Conservation (phyloP, 2,797 vertebrate genomes). For the Enoplosus armatus region DNA sequence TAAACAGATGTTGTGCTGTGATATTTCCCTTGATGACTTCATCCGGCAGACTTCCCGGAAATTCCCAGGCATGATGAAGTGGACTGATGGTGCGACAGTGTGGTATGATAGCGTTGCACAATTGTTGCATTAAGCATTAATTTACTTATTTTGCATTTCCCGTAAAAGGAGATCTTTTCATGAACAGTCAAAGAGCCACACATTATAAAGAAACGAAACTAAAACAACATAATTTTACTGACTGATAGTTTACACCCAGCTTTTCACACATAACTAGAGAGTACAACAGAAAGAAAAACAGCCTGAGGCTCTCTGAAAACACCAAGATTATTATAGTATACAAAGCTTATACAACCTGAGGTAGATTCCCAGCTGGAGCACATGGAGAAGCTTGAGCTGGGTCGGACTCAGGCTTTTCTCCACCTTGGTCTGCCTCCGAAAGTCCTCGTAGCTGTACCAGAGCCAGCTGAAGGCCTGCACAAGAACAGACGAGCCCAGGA, state of each 20-base stretch:
- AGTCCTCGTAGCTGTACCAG: slow-evolving; percentile 71
- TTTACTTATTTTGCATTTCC: neutral
- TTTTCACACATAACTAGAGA: neutral
- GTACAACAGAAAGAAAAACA: neutral
- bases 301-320: rapidly evolving
- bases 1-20: neutral
- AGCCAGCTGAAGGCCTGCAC: slow-evolving; percentile 81
- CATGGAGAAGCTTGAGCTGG: slow-evolving; percentile 64
- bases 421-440: neutral
- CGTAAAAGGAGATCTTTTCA: neutral
- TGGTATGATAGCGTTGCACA: neutral
- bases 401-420: neutral
- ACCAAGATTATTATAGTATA: neutral
- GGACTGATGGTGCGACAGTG: too few relatives aligned
- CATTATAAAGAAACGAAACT: neutral
- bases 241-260: too few relatives aligned
- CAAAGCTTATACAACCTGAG: slow-evolving; percentile 69
- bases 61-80: too few relatives aligned
- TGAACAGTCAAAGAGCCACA: neutral
- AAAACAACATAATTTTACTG: neutral
- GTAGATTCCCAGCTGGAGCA: slow-evolving; percentile 79
- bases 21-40: neutral
- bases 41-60: neutral
- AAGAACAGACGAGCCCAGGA: slow-evolving; percentile 76
- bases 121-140: neutral